phyloP scores from a whole-genome alignment of 2,888 invertebrate species.

The Cordylochernes scorpioides region DNA sequence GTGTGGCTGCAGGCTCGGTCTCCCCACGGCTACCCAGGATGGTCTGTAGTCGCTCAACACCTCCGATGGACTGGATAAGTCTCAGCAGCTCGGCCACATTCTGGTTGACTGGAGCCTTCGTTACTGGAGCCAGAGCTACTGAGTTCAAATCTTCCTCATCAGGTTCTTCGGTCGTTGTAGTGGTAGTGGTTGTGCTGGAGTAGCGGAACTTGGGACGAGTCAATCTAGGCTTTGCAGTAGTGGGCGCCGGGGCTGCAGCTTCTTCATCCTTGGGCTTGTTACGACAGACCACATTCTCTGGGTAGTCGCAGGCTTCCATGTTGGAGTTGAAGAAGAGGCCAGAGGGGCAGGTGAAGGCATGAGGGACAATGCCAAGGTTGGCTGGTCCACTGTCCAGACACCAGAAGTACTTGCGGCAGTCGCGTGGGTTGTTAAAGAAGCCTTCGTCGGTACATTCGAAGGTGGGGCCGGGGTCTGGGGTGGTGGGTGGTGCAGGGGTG shows the following conservation, averaged over 20 bases:
- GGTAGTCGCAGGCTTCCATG: constrained; percentile 72
- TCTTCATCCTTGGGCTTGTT: constrained; percentile 4
- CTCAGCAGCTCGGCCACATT: constrained; percentile 14
- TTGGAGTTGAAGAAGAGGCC: constrained; percentile 69
- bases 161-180: constrained; percentile 5
- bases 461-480: constrained; percentile 50
- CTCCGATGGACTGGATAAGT: constrained; percentile 17
- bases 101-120: neutral
- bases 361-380: constrained; percentile 62
- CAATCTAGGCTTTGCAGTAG: constrained; percentile 2
- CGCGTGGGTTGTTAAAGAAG: constrained; percentile 65
- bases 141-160: constrained; percentile 4
- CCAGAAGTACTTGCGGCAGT: constrained; percentile 86
- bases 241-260: constrained; percentile 3
- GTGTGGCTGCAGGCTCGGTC: constrained; percentile 2
- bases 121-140: no score
- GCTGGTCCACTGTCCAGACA: constrained; percentile 49
- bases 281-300: constrained; percentile 39
- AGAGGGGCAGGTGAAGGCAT: constrained; percentile 75
- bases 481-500: constrained; percentile 59
- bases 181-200: constrained; percentile 8
- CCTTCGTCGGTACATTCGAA: constrained; percentile 80
- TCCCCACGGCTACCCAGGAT: constrained; percentile 7
- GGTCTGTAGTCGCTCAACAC: constrained; percentile 17
- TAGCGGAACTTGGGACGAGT: constrained; percentile 1